Evolutionary conservation across 2,797 vertebrate genomes (phyloP).

Genomic region (Euphonia xanthogaster): DNA sequence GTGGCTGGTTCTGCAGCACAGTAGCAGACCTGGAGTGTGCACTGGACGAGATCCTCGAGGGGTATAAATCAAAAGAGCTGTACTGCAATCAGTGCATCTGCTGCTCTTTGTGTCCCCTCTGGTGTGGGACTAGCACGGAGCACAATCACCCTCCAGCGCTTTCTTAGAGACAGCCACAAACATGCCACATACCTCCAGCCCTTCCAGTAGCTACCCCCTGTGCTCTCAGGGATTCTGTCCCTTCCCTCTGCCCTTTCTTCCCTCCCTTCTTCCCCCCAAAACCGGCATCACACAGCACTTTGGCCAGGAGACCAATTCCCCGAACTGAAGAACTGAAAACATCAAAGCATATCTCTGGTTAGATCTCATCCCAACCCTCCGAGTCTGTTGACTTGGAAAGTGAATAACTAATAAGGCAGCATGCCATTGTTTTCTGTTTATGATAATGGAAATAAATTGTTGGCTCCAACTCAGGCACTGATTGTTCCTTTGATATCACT

Average conservation of each 20-base stretch:
- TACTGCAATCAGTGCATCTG: background rate
- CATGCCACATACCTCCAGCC: background rate
- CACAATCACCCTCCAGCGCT: background rate
- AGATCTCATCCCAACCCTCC: conserved; percentile 35
- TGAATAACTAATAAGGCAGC: conserved; percentile 44
- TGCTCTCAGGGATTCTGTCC: background rate
- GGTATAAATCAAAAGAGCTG: background rate
- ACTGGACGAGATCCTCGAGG: background rate
- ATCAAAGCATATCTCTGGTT: conserved; percentile 53
- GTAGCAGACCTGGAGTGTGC: background rate
- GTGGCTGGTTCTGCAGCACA: background rate
- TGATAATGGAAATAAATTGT: conserved; percentile 65
- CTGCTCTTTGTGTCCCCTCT: background rate
- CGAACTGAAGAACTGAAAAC: conserved; percentile 1
- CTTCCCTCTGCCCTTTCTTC: background rate
- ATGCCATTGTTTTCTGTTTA: conserved; percentile 65
- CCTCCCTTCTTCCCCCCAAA: background rate
- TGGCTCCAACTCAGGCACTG: conserved; percentile 48
- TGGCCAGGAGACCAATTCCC: background rate
- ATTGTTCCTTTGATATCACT: conserved; percentile 68
- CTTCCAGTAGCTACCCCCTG: background rate
- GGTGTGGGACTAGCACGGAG: background rate
- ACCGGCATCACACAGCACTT: background rate
- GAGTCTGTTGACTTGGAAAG: conserved; percentile 26
- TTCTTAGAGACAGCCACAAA: background rate